Conservation (phyloP, 2,113 vertebrate genomes). For the Pungitius pungitius region DNA sequence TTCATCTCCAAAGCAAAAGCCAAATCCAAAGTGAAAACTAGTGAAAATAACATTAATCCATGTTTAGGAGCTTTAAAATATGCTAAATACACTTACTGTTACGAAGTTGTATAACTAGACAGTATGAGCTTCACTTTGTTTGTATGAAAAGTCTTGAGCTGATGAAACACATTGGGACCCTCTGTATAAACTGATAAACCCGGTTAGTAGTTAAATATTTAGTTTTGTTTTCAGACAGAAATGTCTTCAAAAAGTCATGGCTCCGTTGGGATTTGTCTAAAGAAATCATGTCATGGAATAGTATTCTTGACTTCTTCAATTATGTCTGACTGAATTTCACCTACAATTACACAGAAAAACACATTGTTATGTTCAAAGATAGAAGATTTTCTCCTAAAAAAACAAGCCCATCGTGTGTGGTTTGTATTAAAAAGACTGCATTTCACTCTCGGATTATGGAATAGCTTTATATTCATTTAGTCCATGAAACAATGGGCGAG, state of each 20-base stretch:
- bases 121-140: neutral
- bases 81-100: neutral
- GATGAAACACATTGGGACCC: neutral
- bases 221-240: neutral
- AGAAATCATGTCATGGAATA: neutral
- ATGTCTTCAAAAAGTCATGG: neutral
- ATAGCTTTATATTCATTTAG: neutral
- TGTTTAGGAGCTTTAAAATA: neutral
- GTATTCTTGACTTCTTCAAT: neutral
- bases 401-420: neutral
- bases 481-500: no score
- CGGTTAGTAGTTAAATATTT: slow-evolving; percentile 3
- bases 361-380: neutral
- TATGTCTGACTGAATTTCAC: neutral
- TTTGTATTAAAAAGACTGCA: neutral
- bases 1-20: slow-evolving; percentile 15
- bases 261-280: neutral
- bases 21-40: neutral
- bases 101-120: neutral
- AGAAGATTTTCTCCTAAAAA: neutral
- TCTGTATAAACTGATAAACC: neutral
- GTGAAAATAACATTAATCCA: neutral
- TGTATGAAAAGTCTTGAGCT: neutral
- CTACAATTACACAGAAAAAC: neutral
- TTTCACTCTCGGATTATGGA: neutral